These are phyloP conservation scores for Aromia moschata DNA, from an alignment of 2,888 invertebrate genomes.

Conservation along the genomic window DNA sequence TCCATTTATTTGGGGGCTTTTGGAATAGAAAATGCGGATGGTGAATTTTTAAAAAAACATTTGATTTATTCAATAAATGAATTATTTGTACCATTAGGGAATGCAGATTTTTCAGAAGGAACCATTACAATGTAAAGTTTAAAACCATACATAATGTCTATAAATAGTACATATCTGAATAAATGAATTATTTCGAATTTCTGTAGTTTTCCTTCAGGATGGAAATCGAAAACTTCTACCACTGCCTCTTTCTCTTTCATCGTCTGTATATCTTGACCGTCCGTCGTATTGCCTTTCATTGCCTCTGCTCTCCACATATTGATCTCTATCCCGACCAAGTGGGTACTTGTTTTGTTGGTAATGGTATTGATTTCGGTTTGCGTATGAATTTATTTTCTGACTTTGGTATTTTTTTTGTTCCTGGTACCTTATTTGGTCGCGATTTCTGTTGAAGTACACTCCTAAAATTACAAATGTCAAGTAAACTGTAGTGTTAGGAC, in stretches of 20 bases:
- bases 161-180: no score
- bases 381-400: neutral
- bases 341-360: slow-evolving; percentile 7
- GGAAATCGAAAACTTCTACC: slow-evolving; percentile 32
- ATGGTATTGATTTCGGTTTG: slow-evolving; percentile 13
- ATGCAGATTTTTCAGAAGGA: no score
- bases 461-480: slow-evolving; percentile 7
- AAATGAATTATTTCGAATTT: no score
- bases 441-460: neutral
- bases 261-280: neutral
- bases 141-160: no score
- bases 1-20: slow-evolving; percentile 53
- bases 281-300: neutral
- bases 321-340: neutral
- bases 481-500: no score
- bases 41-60: slow-evolving; percentile 32
- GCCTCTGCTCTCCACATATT: neutral
- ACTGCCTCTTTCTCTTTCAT: slow-evolving; percentile 8
- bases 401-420: slow-evolving; percentile 6
- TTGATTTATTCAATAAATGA: neutral
- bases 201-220: slow-evolving; percentile 22
- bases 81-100: no score
- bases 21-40: slow-evolving; percentile 47
- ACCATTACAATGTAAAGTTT: no score
- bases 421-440: slow-evolving; percentile 9